A percentile compares a stretch with the other conserved stretches of the same genome.
Conservation (phyloP, 2,113 vertebrate genomes). For the Lagenorhynchus albirostris region DNA sequence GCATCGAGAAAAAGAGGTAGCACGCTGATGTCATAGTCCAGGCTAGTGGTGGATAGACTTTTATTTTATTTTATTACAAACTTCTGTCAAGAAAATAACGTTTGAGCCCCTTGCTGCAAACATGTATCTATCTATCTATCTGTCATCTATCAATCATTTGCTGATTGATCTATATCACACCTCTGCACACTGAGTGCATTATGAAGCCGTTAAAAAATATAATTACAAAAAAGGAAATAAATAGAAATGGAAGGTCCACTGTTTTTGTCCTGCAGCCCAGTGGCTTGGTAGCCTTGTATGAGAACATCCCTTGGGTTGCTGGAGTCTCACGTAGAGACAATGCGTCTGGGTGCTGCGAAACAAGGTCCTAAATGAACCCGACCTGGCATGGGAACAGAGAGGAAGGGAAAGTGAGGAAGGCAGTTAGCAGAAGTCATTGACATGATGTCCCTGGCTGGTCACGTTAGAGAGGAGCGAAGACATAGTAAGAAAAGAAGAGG, state of each 20-base stretch:
- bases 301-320: neutral
- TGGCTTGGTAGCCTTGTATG: accelerated
- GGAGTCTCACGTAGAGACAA: accelerated
- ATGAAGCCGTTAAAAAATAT: neutral
- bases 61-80: neutral
- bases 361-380: neutral
- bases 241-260: neutral
- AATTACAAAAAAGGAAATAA: neutral
- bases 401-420: neutral
- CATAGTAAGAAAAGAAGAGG: neutral
- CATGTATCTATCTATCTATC: neutral
- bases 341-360: accelerated
- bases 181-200: neutral
- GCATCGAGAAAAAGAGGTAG: accelerated
- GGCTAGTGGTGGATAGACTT: neutral
- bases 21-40: accelerated
- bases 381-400: accelerated
- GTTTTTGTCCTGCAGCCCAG: accelerated
- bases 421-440: neutral
- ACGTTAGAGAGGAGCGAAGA: neutral
- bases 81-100: neutral
- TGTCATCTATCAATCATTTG: too few relatives aligned
- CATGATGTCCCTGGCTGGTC: neutral
- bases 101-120: neutral
- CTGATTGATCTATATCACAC: neutral